Evolutionary conservation across 2,113 vertebrate species (phyloP).

Genomic region (Erinaceus europaeus): DNA sequence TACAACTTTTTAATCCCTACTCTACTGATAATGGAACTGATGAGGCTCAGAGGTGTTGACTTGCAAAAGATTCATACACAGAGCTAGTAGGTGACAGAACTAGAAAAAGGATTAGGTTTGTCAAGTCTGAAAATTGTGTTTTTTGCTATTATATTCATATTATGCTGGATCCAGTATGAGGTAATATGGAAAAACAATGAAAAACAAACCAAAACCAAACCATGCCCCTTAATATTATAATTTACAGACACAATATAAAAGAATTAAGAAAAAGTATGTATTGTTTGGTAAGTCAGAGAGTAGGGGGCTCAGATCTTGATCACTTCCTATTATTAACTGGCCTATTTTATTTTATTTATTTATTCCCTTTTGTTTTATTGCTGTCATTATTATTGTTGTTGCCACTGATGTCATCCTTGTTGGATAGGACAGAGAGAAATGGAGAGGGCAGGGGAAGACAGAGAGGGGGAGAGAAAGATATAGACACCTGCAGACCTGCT

Average conservation of each 20-base stretch:
- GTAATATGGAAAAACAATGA: neutral
- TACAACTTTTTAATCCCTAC: neutral
- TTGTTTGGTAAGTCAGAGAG: neutral
- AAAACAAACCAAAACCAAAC: too few species aligned
- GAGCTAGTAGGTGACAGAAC: neutral
- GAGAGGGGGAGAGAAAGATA: too few species aligned
- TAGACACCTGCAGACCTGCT: too few species aligned
- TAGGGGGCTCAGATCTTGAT: neutral
- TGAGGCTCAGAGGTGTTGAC: neutral
- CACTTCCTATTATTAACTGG: neutral
- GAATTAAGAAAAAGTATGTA: neutral
- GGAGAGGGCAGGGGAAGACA: too few species aligned
- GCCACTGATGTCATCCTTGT: too few species aligned
- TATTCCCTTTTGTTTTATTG: too few species aligned
- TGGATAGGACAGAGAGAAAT: too few species aligned
- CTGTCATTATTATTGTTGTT: too few species aligned
- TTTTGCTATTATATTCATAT: neutral
- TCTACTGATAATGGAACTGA: neutral
- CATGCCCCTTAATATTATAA: neutral
- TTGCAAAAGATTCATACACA: neutral
- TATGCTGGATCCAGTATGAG: neutral
- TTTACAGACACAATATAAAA: neutral
- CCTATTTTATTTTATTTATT: too few species aligned
- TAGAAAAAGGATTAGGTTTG: neutral
- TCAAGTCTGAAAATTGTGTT: neutral